Evolutionary conservation across 2,888 invertebrate species (phyloP).

Genomic region (Caenorhabditis sp.): DNA sequence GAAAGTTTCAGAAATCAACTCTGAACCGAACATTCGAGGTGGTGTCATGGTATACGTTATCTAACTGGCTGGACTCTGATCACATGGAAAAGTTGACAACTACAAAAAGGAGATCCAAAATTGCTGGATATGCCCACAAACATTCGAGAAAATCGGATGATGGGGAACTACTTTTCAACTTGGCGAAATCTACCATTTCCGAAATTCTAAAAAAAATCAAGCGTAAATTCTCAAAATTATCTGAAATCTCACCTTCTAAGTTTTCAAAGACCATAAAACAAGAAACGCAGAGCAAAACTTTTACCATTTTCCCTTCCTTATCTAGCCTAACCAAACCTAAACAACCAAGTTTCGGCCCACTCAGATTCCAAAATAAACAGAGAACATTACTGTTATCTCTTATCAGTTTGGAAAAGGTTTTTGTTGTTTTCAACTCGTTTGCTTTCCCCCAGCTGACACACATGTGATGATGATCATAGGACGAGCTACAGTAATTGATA

Average conservation of each 20-base stretch:
- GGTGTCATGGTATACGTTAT: too few species aligned
- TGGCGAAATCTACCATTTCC: too few species aligned
- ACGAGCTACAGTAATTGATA: conserved; percentile 5
- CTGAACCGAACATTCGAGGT: too few species aligned
- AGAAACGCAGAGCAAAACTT: neutral
- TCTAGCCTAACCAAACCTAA: conserved; percentile 1
- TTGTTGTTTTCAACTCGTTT: conserved; percentile 7
- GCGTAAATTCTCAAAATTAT: too few species aligned
- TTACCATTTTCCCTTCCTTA: neutral
- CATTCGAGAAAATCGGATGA: too few species aligned
- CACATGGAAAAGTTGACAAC: too few species aligned
- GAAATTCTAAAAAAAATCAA: too few species aligned
- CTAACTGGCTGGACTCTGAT: too few species aligned
- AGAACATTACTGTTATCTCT: neutral
- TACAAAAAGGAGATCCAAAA: too few species aligned
- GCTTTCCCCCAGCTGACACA: neutral
- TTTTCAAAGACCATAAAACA: neutral
- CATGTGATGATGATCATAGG: conserved; percentile 11
- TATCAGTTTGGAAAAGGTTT: neutral
- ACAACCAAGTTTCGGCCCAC: conserved; percentile 5
- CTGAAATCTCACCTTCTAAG: neutral
- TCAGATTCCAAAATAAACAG: neutral
- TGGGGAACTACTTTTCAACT: too few species aligned
- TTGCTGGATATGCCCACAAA: too few species aligned
- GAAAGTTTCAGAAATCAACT: too few species aligned